Evolutionary conservation across 2,888 invertebrate species (phyloP), one percentile per base, ranked within the genome.

Genomic region (Argyra leucocephala): DNA sequence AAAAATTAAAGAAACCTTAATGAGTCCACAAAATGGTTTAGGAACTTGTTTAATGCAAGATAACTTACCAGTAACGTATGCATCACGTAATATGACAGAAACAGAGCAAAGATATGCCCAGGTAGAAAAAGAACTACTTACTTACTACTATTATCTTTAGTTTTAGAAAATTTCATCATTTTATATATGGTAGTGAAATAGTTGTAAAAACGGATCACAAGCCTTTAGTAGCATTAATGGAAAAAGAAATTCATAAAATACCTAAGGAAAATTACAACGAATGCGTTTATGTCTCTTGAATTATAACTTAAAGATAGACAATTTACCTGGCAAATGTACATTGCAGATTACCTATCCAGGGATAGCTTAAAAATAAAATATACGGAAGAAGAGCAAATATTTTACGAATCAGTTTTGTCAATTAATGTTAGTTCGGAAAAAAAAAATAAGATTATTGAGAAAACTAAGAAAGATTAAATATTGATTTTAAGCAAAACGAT

Each of bases 111-210:
- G 58, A 23, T 70, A 70, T 64, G 62, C 66, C n/a, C 68, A 70
- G 48, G 69, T 69, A 15, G 69, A 69, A 63, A 69, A 69, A 60
- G 67, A 72, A 63, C 57, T 71, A 2, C 64, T 70, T n/a, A n/a
- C n/a, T n/a, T n/a, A n/a, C n/a, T 26, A 65, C 68, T 12, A 68
- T 71, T 18, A 57, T 65, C 1, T 71, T 69, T 64, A 66, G 67
- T 15, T 68, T 67, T 60, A n/a, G n/a, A 61, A 66, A 48, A 22
- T 70, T 69, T 31, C 67, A 71, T 57, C 22, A 65, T 37, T 69
- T 24, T 48, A 67, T 71, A 31, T 71, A 69, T 67, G 69, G 69
- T 37, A 36, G 64, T 23, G 31, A 66, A 37, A 59, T 70, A 15
- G 61, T 22, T 12, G 36, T 67, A 22, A 36, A 37, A 9, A 69